Percentiles rank a stretch among this genome's conserved stretches.
Evolutionary conservation across 2,797 vertebrate species (phyloP).

Genomic region (Alectoris magna): DNA sequence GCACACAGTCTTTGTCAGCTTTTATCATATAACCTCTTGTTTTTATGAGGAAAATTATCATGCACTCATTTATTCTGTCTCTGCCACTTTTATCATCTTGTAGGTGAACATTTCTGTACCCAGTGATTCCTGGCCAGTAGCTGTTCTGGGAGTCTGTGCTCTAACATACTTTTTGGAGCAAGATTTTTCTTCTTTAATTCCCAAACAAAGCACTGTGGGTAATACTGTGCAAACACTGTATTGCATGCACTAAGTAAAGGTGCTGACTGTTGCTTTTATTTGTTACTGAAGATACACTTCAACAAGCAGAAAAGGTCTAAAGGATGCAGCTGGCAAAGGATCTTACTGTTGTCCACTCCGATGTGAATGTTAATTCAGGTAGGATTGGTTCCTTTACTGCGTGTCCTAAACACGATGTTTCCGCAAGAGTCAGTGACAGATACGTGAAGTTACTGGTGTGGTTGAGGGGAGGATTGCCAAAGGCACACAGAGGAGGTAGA

Average conservation of each 20-base stretch:
- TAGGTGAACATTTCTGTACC: neutral
- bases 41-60: conserved; percentile 23
- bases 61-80: conserved; percentile 26
- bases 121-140: neutral
- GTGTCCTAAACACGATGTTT: neutral
- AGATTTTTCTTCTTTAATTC: conserved; percentile 9
- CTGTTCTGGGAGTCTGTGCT: neutral
- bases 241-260: neutral
- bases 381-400: neutral
- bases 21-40: neutral
- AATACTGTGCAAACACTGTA: neutral
- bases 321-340: neutral
- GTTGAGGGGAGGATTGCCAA: neutral
- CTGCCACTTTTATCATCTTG: neutral
- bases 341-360: neutral
- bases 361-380: neutral
- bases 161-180: neutral
- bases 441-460: neutral
- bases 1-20: neutral
- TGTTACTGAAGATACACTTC: neutral
- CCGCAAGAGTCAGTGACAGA: neutral
- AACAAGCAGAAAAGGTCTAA: neutral
- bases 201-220: neutral
- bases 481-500: neutral
- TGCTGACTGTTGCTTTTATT: conserved; percentile 13